Evolutionary conservation across 2,113 vertebrate species (phyloP), one percentile per base, ranked within the genome.

Genomic region (Pimephales promelas): DNA sequence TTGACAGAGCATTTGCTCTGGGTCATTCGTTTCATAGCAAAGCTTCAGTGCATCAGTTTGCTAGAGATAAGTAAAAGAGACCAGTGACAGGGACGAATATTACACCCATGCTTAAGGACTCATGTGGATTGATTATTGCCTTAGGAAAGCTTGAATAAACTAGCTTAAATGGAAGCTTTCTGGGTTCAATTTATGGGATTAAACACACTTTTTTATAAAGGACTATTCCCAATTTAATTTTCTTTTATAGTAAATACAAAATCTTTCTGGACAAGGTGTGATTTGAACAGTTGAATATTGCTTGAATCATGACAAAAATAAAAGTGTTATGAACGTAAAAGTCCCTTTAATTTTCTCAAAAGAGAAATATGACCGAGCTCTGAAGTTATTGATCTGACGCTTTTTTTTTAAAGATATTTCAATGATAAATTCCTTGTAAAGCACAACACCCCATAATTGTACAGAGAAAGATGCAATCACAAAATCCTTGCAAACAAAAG

Each of bases 21-120:
- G 47, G 9, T 28, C 57, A 86, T 68, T 79, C 64, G 24, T 84
- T 84, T 59, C 61, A 54, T 34, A 83, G 82, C 57, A 78, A 57
- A 45, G 61, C 34, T 68, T 64, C 49, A 78, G n/a, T 16, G 20
- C 70, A 56, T 77, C 82, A 78, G 74, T 57, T 70, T 77, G 47
- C 56, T 26, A 64, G 36, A 31, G 54, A 20, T 24, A 57, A 83
- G 81, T 54, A 57, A 52, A 40, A 57, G 49, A 52, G 31, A 86
- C 43, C 43, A 31, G 4, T 49, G n/a, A 52, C 28, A 66, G 54
- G 79, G 85, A 81, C 14, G 2, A 49, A 76, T 59, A 36, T 74
- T 76, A 24, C 59, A 54, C 84, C 54, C 11, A 71, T 71, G 10
- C 72, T 57, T 61, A 62, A 75, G 75, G 45, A 74, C 56, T 64